A percentile compares a stretch with the other conserved stretches of the same genome.
Evolutionary conservation across 30 jellyfish, hydroid and myxozoan genomes (phyloP).

Genomic region (Aurelia aurita complex sp. Pacific): DNA sequence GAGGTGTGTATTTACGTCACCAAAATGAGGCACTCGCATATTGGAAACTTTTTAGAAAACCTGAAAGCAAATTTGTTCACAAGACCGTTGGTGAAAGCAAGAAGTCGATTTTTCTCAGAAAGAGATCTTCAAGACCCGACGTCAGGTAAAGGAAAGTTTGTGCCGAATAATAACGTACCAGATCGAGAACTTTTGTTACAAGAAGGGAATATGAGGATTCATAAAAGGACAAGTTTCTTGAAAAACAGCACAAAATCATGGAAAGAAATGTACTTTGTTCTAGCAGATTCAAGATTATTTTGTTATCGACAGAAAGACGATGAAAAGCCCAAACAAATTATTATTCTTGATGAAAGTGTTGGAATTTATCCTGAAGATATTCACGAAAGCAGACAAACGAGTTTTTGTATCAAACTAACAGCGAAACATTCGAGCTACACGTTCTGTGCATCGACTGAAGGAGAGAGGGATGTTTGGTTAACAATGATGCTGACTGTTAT

Average conservation of each 20-base stretch:
- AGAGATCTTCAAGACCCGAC: slow-evolving; percentile 27
- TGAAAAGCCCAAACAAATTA: slow-evolving; percentile 22
- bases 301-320: slow-evolving; percentile 28
- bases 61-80: slow-evolving; percentile 26
- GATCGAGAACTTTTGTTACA: slow-evolving; percentile 9
- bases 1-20: too few relatives aligned
- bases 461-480: slow-evolving; percentile 55
- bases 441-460: slow-evolving; percentile 28
- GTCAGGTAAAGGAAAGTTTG: slow-evolving; percentile 9
- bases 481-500: slow-evolving; percentile 59
- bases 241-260: slow-evolving; percentile 37
- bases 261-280: slow-evolving; percentile 53
- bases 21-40: slow-evolving; percentile 24
- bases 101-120: slow-evolving; percentile 42
- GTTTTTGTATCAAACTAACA: slow-evolving; percentile 31
- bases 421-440: slow-evolving; percentile 23
- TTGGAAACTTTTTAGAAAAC: slow-evolving; percentile 29
- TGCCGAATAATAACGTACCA: neutral
- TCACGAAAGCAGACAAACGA: neutral
- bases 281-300: slow-evolving; percentile 39
- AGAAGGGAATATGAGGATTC: slow-evolving; percentile 45
- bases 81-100: slow-evolving; percentile 39
- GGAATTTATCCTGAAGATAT: slow-evolving; percentile 60
- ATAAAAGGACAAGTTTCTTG: slow-evolving; percentile 34
- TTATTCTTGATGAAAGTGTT: slow-evolving; percentile 43